Base-by-base conservation (phyloP, 2,113 vertebrate genomes). In the Anhinga anhinga region DNA sequence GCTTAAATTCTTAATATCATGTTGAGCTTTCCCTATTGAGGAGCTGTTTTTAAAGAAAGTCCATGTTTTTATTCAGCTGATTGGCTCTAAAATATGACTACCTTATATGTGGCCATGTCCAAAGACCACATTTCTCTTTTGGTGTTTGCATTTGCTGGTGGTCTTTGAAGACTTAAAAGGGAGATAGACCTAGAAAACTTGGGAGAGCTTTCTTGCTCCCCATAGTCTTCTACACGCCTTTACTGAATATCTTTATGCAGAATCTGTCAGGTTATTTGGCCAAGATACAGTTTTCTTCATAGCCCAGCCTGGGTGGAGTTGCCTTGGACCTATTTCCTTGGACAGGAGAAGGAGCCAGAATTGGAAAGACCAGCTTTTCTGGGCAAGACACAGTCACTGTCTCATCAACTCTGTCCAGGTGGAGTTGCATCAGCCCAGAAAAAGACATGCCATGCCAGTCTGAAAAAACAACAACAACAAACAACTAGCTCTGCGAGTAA, bases 221-320 rank as follows among this genome's bases (percentile, higher is more conserved):
- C 14, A 12, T 1, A 65, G 40, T 81, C 55, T 78, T 86, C 76
- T 78, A 11, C 5, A 22, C 2, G 15, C 47, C 49, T 81, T 45
- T 42, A 47, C 15, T 86, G 36, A 82, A 59, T 56, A 67, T 15
- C 15, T 65, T 88, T 79, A 21, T 71, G 21, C 6, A 72, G 49
- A 92, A 40, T 86, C 67, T 65, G 22, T 62, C n/a, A 7, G n/a
- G 50, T 88, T 84, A 36, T 73, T 77, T 74, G 59, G 67, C n/a
- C 63, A 79, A 63, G 14, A 29, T 38, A 52, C 27, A n/a, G 9
- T 63, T 89, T 91, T 71, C 22, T 80, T 63, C 10, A 0, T 84
- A 89, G 50, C 23, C 55, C 30, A 95, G 69, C 10, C n/a, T 84
- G 83, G 94, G 94, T 95, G 91, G 91, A 91, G 86, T 74, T 71